phyloP scores from a whole-genome alignment of 2,888 invertebrate genomes.

The Argyra leucocephala region DNA sequence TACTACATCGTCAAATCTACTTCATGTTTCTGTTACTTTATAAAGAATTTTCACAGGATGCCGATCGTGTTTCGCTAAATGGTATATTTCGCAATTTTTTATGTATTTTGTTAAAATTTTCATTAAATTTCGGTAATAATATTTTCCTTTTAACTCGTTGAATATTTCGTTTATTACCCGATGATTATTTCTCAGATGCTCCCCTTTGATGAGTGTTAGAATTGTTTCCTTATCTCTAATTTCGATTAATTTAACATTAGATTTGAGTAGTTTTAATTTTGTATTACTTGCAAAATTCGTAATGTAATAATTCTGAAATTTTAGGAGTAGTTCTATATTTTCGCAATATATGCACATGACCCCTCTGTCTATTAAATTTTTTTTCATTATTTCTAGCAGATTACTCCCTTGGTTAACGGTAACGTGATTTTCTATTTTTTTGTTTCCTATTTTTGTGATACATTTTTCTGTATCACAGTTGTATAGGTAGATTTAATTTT shows the following conservation, averaged over 20 bases:
- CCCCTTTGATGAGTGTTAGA: slow-evolving; percentile 10
- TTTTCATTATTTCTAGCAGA: slow-evolving; percentile 10
- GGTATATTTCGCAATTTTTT: not conserved
- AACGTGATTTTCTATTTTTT: slow-evolving; percentile 13
- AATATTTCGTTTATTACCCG: slow-evolving; percentile 14
- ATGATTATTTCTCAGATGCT: slow-evolving; percentile 15
- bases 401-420: not conserved
- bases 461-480: slow-evolving; percentile 15
- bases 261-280: slow-evolving; percentile 15
- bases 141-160: slow-evolving; percentile 9
- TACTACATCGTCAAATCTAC: too few relatives aligned
- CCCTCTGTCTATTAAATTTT: not conserved
- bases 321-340: slow-evolving; percentile 13
- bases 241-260: slow-evolving; percentile 16
- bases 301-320: slow-evolving; percentile 18
- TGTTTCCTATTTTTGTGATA: not conserved
- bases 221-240: slow-evolving; percentile 22
- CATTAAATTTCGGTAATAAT: not conserved
- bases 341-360: slow-evolving; percentile 10
- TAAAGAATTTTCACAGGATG: not conserved
- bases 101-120: not conserved
- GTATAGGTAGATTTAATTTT: slow-evolving; percentile 8
- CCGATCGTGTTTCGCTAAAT: slow-evolving; percentile 10
- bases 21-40: not conserved
- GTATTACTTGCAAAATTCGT: slow-evolving; percentile 17